Evolutionary conservation across 2,888 invertebrate genomes (phyloP), one percentile per base, ranked within the genome.

Genomic region (Omphaloscelis lunosa): DNA sequence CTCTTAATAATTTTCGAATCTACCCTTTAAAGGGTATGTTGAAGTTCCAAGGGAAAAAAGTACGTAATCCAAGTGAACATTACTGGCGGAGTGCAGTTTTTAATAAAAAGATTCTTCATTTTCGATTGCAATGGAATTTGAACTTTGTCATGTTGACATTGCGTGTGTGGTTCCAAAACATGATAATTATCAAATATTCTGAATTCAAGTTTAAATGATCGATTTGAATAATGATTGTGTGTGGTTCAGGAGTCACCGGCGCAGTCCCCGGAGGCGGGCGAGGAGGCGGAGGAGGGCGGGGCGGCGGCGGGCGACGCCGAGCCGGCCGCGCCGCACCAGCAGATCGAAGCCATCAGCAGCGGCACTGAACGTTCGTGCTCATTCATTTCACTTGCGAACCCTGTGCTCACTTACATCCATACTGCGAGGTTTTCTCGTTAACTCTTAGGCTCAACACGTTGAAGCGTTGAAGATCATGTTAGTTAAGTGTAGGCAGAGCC

Each of bases 311-410:
- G 82, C 86, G 95, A 92, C 90, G 89, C 93, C 69, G 95, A 93
- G 90, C 96, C 96, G 73, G 91, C 93, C 76, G 91, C 95, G 87
- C 90, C 91, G 86, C 80, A 92, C 86, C 92, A 90, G 88, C 97
- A 97, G 93, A 98, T 97, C 80, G 97, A 98, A 91, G 97, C 98
- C 72, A 98, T 98, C 85, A 98, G 98, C 93, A 98, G 98, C 90
- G 98, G 98, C 89, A 97, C 98, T 34, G 98, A 98, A 89, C 97
- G 97, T 97, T 27, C 20, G 83, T 73, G 20, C 56, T n/a, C 39
- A 45, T 53, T n/a, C 29, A n/a, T 72, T 68, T 23, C 27, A 56
- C 20, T 73, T n/a, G 5, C 27, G 67, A 39, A 23, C 23, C 27
- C 6, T 17, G 15, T 6, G 67, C 51, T 53, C 23, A n/a, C 51